phyloP scores from a whole-genome alignment of 1,140 invertebrate species.

The Drosophila nannoptera region DNA sequence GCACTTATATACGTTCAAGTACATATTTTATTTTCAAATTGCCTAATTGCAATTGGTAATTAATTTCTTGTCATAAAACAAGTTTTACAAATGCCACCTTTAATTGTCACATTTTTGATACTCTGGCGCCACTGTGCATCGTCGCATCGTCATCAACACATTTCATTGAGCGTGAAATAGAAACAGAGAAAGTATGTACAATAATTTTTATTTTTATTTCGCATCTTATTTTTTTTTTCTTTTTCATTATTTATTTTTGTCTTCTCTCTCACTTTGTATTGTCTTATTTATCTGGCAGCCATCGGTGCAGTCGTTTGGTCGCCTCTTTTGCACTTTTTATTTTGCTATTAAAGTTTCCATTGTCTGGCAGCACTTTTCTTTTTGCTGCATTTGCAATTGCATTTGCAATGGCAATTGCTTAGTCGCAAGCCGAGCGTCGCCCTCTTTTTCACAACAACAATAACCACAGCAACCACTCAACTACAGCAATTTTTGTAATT shows the following conservation, averaged over 20 bases:
- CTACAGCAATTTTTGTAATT: conserved; percentile 55
- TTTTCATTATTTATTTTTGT: conserved; percentile 18
- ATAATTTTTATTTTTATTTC: conserved; percentile 41
- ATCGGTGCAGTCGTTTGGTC: conserved; percentile 26
- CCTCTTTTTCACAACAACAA: conserved; percentile 20
- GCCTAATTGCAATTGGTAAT: no score
- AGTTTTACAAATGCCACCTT: not conserved
- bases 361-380: conserved; percentile 66
- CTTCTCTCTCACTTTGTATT: conserved; percentile 36
- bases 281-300: conserved; percentile 44
- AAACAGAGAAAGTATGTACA: conserved; percentile 78
- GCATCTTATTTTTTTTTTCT: conserved; percentile 27
- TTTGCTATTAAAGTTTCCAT: conserved; percentile 67
- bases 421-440: conserved; percentile 36
- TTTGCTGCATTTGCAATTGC: conserved; percentile 41
- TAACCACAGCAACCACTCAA: conserved; percentile 16
- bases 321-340: conserved; percentile 50
- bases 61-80: no score
- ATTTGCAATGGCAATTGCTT: conserved; percentile 38
- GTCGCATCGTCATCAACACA: conserved; percentile 70
- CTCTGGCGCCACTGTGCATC: not conserved
- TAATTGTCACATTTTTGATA: not conserved
- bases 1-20: no score
- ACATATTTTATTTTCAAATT: no score
- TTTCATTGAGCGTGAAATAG: conserved; percentile 79